A percentile compares a stretch with the other conserved stretches of the same genome.
Evolutionary conservation across 1,140 invertebrate genomes (phyloP).

Genomic region (Adelges cooleyi): DNA sequence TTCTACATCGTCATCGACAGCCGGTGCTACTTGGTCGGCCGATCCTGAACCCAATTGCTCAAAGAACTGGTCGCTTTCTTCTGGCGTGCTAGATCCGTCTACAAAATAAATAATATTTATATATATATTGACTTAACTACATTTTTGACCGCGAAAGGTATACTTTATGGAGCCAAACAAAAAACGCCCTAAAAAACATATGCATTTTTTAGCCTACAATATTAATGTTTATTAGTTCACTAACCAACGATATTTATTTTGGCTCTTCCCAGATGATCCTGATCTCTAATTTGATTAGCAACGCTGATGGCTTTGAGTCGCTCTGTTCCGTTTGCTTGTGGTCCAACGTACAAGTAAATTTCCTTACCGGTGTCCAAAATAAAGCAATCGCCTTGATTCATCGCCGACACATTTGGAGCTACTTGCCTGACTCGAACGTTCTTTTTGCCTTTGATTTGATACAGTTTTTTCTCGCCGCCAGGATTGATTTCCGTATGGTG

Average conservation of each 20-base stretch:
- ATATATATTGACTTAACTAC: too few relatives aligned
- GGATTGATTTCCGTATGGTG: conserved; percentile 66
- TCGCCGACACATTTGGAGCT: conserved; percentile 56
- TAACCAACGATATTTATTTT: conserved; percentile 60
- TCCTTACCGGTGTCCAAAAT: conserved; percentile 68
- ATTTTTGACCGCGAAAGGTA: too few relatives aligned
- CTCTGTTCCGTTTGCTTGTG: conserved; percentile 57
- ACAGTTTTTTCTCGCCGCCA: conserved; percentile 54
- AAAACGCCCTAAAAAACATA: too few relatives aligned
- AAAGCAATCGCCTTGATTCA: conserved; percentile 86
- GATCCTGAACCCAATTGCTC: conserved; percentile 57
- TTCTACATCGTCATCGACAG: conserved; percentile 54
- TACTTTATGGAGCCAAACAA: too few relatives aligned
- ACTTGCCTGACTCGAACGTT: conserved; percentile 70
- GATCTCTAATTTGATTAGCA: conserved; percentile 70
- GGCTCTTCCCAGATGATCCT: conserved; percentile 68
- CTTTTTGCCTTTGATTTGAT: conserved; percentile 80
- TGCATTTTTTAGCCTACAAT: too few relatives aligned
- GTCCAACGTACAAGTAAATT: conserved; percentile 66
- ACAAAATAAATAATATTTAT: conserved; percentile 17
- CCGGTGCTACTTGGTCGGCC: conserved; percentile 48
- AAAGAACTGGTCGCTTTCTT: conserved; percentile 57
- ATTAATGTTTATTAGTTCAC: conserved; percentile 29
- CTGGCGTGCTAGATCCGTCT: conserved; percentile 52
- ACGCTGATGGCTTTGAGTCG: conserved; percentile 61